These are phyloP conservation scores for Camelus bactrianus DNA, from an alignment of 2,113 vertebrate species.

Conservation along the genomic window DNA sequence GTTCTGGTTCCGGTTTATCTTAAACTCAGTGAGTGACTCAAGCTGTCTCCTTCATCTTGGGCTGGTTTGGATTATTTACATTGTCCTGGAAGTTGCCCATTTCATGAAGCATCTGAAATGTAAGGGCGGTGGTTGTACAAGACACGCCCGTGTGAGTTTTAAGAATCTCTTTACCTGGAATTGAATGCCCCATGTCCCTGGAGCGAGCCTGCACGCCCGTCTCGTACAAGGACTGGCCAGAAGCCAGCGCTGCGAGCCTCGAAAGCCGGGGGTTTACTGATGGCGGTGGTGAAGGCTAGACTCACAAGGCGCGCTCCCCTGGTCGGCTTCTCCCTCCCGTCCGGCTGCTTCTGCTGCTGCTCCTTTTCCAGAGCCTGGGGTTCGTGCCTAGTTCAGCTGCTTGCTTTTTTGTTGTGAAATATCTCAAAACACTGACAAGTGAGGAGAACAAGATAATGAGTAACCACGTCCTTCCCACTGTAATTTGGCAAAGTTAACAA, in stretches of 20 bases:
- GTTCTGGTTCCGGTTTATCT: not conserved
- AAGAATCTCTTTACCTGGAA: not conserved
- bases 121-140: not conserved
- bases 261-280: conserved; percentile 19
- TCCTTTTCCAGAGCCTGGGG: not conserved
- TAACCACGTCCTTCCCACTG: not conserved
- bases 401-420: conserved; percentile 45
- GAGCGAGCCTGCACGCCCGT: not conserved
- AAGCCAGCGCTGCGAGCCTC: not conserved
- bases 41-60: not conserved
- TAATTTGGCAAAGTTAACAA: not conserved
- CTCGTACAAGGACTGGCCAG: not conserved
- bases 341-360: not conserved
- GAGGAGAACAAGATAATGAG: not conserved
- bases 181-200: not conserved
- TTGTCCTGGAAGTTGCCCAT: conserved; percentile 42
- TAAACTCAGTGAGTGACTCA: not conserved
- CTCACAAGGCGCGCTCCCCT: too few species aligned
- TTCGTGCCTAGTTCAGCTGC: not conserved
- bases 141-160: not conserved
- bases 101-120: conserved; percentile 14
- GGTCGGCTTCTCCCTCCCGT: not conserved
- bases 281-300: not conserved
- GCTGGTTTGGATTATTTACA: conserved; percentile 4
- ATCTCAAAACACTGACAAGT: conserved; percentile 48